Evolutionary conservation across 2,797 vertebrate genomes (phyloP), one percentile per base, ranked within the genome.

Genomic region (Macropodus opercularis): DNA sequence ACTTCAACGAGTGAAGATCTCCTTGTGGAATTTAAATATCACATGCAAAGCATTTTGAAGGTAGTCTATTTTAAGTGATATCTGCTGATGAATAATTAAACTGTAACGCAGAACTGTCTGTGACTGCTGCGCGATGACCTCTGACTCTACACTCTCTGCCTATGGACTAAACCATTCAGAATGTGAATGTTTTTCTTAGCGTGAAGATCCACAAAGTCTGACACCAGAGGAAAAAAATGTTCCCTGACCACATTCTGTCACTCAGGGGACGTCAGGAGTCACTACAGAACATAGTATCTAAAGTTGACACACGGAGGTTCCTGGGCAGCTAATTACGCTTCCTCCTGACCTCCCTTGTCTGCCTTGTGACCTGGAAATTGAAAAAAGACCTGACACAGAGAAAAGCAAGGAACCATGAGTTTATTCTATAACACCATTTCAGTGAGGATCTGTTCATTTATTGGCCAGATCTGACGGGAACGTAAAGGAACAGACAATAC

Each of bases 11-110:
- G 63, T 58, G 62, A 60, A 70, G 62, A 80, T 77, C 53, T 83
- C 75, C 52, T 72, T 81, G 67, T 58, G 50, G 73, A 83, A 80
- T 84, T 84, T 67, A 66, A 84, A 88, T 82, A 79, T 82, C 40
- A 76, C 64, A 57, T 46, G 48, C 56, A 6, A 60, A 78, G 73
- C 58, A 80, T 59, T 79, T 78, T 75, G 64, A 81, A 61, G 46
- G 69, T 19, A 65, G 64, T 56, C 44, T 57, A 52, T 71, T 84
- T 75, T 49, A 71, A 79, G 77, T 47, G 53, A 77, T 26, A 50
- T 72, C 64, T 55, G 53, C 56, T 55, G 57, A 63, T 85, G 58
- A 87, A 84, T 86, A 85, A 80, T 76, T 76, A 65, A 81, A 71
- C 22, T 22, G 24, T 8, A 69, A 73, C 40, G 71, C 40, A 61